These are phyloP conservation scores for Muscicapa striata DNA, from an alignment of 2,797 vertebrate genomes.

Conservation along the genomic window DNA sequence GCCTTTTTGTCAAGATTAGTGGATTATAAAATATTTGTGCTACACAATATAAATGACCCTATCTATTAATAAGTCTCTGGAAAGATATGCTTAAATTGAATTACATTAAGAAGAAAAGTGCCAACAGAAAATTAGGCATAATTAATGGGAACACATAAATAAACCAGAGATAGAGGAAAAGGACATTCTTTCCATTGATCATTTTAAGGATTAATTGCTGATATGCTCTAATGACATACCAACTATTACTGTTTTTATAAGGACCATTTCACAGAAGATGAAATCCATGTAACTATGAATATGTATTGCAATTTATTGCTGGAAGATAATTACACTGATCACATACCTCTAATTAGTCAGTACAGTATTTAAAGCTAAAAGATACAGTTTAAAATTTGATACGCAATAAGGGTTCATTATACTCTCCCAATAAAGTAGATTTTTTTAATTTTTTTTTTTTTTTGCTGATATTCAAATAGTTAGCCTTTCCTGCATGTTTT, in stretches of 20 bases:
- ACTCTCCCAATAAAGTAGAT: background rate
- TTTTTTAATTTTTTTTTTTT: background rate
- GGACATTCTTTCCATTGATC: constrained; percentile 75
- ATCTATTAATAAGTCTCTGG: constrained; percentile 87
- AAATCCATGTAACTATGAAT: constrained; percentile 49
- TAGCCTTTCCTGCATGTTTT: background rate
- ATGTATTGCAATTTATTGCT: constrained; percentile 52
- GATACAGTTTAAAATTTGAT: constrained; percentile 38
- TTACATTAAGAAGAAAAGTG: constrained; percentile 82
- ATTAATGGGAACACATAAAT: constrained; percentile 81
- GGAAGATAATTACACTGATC: constrained; percentile 25
- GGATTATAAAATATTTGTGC: constrained; percentile 96
- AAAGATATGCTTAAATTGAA: constrained; percentile 86
- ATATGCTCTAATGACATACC: constrained; percentile 62
- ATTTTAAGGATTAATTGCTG: constrained; percentile 72
- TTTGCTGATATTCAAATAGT: background rate
- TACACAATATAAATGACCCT: constrained; percentile 90
- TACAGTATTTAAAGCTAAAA: constrained; percentile 45
- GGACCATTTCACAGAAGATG: constrained; percentile 49
- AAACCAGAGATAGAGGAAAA: constrained; percentile 75
- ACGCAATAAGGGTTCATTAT: background rate
- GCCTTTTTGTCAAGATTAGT: constrained; percentile 94
- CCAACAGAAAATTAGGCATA: constrained; percentile 79
- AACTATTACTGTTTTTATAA: constrained; percentile 78
- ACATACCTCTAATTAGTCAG: constrained; percentile 41